Evolutionary conservation across 2,797 vertebrate species (phyloP), one percentile per base, ranked within the genome.

Genomic region (Uromys caudimaculatus): DNA sequence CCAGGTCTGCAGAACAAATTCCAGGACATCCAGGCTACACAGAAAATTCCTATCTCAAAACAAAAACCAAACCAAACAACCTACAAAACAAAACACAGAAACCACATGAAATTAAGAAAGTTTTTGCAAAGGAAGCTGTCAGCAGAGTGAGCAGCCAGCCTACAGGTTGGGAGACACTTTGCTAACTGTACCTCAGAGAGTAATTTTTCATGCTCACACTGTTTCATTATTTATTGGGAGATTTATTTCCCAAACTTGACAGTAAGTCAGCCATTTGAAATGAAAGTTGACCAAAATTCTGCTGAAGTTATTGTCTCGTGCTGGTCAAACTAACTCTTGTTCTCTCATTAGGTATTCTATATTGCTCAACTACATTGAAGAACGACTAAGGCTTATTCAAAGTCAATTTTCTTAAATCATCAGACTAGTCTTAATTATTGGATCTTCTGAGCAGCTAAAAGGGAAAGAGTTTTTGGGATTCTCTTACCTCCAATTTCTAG

Each of bases 321-420:
- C n/a, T 75, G 13, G 87, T 79, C 41, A 38, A 76, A 90, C 83
- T 12, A 73, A 90, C 8, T 95, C 41, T 73, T 73, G 17, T 86
- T 79, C 44, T 90, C 90, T 84, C 44, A 62, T 92, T 93, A 77
- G 14, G 24, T 84, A 9, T 79, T 16, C 14, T n/a, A 0, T 84
- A 16, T 92, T 90, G 77, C 35, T 76, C 50, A 95, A 3, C 54
- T 83, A 29, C 62, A n/a, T 86, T 86, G 62, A 97, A 89, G 52
- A 91, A 89, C 38, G 86, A n/a, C 41, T 71, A 6, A 78, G 78
- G 35, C 38, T 89, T 88, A 62, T 56, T 54, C 56, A 87, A 91
- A 79, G 50, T 90, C 64, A 89, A 3, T 78, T 38, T 93, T 23
- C 52, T 14, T 44, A 56, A 67, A 17, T 16, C 44, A 47, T 91